phyloP scores from a whole-genome alignment of 2,797 vertebrate genomes.

The Aythya fuligula region DNA sequence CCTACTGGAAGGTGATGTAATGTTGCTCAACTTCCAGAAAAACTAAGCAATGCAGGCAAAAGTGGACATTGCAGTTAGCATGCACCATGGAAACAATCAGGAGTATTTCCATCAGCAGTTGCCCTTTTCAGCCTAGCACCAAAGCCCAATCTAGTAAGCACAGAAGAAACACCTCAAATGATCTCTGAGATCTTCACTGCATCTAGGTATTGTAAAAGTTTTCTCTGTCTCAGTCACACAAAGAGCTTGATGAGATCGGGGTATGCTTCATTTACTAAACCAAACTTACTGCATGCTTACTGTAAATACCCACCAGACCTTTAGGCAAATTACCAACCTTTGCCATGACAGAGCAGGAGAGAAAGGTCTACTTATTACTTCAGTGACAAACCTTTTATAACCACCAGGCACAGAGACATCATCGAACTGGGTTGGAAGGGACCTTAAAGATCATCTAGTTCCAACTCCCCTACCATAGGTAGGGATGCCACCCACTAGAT shows the following conservation, averaged over 20 bases:
- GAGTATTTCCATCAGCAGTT: background rate
- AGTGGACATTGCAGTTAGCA: background rate
- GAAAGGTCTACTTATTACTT: background rate
- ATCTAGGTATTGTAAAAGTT: background rate
- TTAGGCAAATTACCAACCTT: background rate
- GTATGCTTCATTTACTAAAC: background rate
- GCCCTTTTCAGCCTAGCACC: background rate
- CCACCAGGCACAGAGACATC: background rate
- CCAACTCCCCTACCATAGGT: too few relatives aligned
- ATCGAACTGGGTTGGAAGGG: too few relatives aligned
- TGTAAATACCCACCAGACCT: background rate
- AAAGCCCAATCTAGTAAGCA: background rate
- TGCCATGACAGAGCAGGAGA: background rate
- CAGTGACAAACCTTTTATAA: background rate
- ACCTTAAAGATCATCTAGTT: too few relatives aligned
- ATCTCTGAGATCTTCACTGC: background rate
- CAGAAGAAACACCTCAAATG: background rate
- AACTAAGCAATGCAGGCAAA: background rate
- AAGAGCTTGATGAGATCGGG: background rate
- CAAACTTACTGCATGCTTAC: background rate
- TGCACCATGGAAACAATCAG: background rate
- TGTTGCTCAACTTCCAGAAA: background rate
- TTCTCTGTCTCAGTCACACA: background rate
- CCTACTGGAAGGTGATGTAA: background rate
- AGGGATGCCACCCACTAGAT: too few relatives aligned